Percentiles rank a stretch among this genome's conserved stretches.
Evolutionary conservation across 2,888 invertebrate species (phyloP).

Genomic region (Philereme transversata): DNA sequence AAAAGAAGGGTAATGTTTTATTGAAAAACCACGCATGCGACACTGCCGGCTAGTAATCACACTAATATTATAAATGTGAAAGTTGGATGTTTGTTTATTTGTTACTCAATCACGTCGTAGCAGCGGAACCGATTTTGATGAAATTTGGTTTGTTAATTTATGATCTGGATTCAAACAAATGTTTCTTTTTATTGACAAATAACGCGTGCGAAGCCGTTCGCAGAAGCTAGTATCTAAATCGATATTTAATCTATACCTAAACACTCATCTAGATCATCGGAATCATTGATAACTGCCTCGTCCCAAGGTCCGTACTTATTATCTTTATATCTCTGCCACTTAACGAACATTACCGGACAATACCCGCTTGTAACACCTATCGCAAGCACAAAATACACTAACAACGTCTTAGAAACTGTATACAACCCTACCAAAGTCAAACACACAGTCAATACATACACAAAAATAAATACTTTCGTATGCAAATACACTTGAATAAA

Average conservation of each 20-base stretch:
- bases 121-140: too few species aligned
- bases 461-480: slow-evolving; percentile 80
- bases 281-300: slow-evolving; percentile 92
- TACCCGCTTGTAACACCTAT: slow-evolving; percentile 87
- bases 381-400: slow-evolving; percentile 84
- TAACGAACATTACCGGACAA: slow-evolving; percentile 90
- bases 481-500: slow-evolving; percentile 86
- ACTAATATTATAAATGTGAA: too few species aligned
- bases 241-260: slow-evolving; percentile 32
- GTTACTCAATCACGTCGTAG: too few species aligned
- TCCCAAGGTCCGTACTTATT: slow-evolving; percentile 99
- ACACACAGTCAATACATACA: slow-evolving; percentile 77
- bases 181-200: too few species aligned
- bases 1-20: too few species aligned
- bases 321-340: slow-evolving; percentile 91
- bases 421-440: slow-evolving; percentile 81
- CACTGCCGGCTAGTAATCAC: too few species aligned
- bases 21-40: too few species aligned
- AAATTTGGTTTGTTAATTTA: too few species aligned
- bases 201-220: too few species aligned
- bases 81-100: too few species aligned
- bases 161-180: too few species aligned
- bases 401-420: slow-evolving; percentile 82
- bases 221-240: too few species aligned
- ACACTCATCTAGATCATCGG: slow-evolving; percentile 78